A percentile compares a stretch with the other conserved stretches of the same genome.
phyloP scores from a whole-genome alignment of 2,113 vertebrate genomes.

The Pedionomus torquatus region DNA sequence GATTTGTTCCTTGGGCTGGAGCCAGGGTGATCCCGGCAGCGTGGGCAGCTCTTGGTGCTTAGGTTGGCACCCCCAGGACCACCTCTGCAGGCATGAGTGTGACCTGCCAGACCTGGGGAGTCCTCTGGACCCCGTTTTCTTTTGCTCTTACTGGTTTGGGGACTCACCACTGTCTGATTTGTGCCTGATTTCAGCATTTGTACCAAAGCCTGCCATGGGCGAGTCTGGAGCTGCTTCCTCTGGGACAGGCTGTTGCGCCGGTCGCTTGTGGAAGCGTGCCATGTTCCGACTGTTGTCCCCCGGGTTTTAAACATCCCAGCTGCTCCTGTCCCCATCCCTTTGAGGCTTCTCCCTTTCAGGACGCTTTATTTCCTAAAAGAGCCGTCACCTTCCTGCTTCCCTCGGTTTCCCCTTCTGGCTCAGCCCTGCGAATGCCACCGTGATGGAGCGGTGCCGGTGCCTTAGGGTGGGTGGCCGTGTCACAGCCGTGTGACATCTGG shows the following conservation, averaged over 20 bases:
- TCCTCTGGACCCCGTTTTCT: background rate
- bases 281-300: accelerated
- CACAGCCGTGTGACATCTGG: accelerated
- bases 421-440: accelerated
- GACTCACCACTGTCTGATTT: background rate
- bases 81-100: accelerated
- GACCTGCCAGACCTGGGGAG: background rate
- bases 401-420: background rate
- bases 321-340: background rate
- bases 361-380: background rate
- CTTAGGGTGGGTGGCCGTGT: background rate
- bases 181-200: background rate
- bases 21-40: accelerated
- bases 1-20: background rate
- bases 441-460: background rate
- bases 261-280: background rate
- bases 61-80: background rate
- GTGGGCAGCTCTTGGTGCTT: background rate
- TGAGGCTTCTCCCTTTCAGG: background rate
- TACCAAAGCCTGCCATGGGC: background rate
- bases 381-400: background rate
- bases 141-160: background rate
- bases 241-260: accelerated
- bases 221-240: background rate
- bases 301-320: background rate